A percentile compares a stretch with the other conserved stretches of the same genome.
Conservation (phyloP, 2,113 vertebrate species). For the Pteronura brasiliensis region DNA sequence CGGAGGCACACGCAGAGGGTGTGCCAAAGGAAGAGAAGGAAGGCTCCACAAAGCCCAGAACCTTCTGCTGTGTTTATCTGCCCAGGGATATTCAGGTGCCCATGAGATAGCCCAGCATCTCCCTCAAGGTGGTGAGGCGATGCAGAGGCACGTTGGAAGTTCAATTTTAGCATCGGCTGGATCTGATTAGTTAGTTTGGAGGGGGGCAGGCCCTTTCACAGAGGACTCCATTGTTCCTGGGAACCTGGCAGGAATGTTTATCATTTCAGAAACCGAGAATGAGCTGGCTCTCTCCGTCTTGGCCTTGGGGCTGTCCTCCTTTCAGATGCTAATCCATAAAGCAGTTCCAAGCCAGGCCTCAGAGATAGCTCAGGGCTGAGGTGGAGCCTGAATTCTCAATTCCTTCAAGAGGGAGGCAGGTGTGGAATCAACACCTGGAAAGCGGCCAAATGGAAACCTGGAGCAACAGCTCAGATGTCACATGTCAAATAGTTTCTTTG, state of each 20-base stretch:
- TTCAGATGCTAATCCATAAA: not conserved
- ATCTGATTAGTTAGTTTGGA: slow-evolving; percentile 75
- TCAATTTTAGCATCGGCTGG: slow-evolving; percentile 71
- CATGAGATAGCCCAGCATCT: not conserved
- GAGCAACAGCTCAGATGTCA: slow-evolving; percentile 41
- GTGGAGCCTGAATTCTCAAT: not conserved
- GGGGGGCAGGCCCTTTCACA: slow-evolving; percentile 41
- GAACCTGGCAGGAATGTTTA: slow-evolving; percentile 57
- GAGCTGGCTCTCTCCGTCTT: not conserved
- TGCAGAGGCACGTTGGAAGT: not conserved
- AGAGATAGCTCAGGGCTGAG: slow-evolving; percentile 18
- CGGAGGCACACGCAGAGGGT: fast-evolving
- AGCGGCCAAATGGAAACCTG: slow-evolving; percentile 35
- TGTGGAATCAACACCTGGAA: slow-evolving; percentile 52
- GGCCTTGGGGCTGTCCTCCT: not conserved
- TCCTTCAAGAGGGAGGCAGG: not conserved
- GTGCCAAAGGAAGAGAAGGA: not conserved
- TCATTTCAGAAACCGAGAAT: slow-evolving; percentile 41
- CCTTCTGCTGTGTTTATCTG: not conserved
- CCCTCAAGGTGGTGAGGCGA: not conserved
- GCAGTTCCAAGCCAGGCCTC: not conserved
- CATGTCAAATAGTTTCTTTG: slow-evolving; percentile 39
- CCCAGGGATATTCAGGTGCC: not conserved
- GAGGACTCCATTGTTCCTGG: slow-evolving; percentile 44
- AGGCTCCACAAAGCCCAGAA: not conserved